Conservation (phyloP, 1,140 invertebrate species). For the Arctopsyche grandis region DNA sequence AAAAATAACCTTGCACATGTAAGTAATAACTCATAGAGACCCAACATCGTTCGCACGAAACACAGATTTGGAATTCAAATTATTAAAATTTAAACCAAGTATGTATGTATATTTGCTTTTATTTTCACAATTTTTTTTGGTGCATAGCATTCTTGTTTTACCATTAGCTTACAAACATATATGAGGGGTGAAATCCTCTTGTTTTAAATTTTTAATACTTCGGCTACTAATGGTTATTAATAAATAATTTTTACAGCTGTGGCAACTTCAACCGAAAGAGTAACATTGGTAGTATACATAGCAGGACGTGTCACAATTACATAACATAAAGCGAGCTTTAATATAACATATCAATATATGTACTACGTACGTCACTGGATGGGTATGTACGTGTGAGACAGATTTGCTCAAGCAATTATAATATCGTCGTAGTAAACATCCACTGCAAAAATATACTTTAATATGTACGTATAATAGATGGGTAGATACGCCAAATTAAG, state of each 20-base stretch:
- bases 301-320: too few species aligned
- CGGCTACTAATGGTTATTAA: conserved; percentile 29
- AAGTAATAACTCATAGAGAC: neutral
- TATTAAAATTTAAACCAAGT: conserved; percentile 16
- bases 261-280: neutral
- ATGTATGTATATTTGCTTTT: neutral
- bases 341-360: too few species aligned
- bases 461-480: too few species aligned
- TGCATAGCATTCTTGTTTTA: neutral
- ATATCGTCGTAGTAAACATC: too few species aligned
- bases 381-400: too few species aligned
- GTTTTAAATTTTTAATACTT: neutral
- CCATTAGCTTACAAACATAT: neutral
- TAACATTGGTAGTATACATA: neutral
- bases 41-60: neutral
- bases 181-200: conserved; percentile 10
- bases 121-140: conserved; percentile 4
- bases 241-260: conserved; percentile 31
- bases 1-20: neutral
- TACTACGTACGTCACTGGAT: too few species aligned
- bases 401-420: too few species aligned
- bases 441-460: too few species aligned
- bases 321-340: too few species aligned
- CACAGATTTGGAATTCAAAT: neutral
- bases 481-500: too few species aligned